Conservation (phyloP, 2,113 vertebrate species). For the Bettongia penicillata region DNA sequence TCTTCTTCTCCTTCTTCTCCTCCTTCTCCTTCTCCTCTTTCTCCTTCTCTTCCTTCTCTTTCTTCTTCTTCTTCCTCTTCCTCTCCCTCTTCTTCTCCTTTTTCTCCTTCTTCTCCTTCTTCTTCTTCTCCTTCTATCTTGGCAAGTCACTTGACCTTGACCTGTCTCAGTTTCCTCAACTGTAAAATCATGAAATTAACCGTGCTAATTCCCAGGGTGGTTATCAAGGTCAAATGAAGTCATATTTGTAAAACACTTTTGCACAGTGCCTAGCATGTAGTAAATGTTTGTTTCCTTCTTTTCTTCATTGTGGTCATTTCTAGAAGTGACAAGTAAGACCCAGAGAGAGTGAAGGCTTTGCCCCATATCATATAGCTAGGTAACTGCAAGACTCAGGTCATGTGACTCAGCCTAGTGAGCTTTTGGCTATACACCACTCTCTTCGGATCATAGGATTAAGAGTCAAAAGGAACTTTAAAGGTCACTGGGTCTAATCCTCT, state of each 20-base stretch:
- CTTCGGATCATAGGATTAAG: not conserved
- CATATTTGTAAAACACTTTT: not conserved
- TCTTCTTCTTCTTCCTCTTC: too few relatives aligned
- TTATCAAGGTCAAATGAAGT: not conserved
- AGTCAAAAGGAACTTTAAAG: not conserved
- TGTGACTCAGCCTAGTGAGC: not conserved
- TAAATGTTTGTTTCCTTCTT: not conserved
- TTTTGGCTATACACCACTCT: not conserved
- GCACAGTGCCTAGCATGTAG: not conserved
- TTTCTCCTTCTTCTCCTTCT: too few relatives aligned
- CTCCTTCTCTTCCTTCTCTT: too few relatives aligned
- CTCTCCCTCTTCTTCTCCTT: too few relatives aligned
- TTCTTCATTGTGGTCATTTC: not conserved
- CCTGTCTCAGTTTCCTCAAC: not conserved
- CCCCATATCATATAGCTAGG: not conserved
- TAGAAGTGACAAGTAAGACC: not conserved
- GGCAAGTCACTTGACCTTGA: not conserved
- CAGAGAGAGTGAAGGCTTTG: not conserved
- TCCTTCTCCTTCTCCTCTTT: too few relatives aligned
- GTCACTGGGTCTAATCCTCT: not conserved
- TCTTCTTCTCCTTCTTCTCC: too few relatives aligned
- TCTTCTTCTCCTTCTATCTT: not conserved
- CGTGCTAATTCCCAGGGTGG: not conserved
- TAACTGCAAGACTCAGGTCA: not conserved
- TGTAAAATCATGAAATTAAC: not conserved